Evolutionary conservation across 1,140 invertebrate species (phyloP), one percentile per base, ranked within the genome.

Genomic region (Tenebrio molitor): DNA sequence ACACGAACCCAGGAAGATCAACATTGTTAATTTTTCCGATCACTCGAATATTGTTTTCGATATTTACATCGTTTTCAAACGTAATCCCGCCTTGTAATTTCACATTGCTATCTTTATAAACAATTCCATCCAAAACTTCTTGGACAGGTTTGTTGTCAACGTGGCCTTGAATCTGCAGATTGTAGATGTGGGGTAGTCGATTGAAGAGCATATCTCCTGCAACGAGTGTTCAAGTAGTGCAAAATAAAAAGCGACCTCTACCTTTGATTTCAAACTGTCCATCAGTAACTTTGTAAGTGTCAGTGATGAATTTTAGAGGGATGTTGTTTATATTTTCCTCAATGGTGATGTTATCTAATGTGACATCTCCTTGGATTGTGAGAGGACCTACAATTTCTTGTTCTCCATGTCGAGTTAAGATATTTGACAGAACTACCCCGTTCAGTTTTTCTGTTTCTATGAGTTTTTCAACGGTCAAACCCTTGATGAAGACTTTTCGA

Each of bases 361-460:
- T 17, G 4, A 82, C 79, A 71, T 81, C 50, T 12, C 81, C 80
- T 0, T 72, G 2, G 63, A 83, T 76, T 16, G 63, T 19, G 2
- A 82, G 7, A 4, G 79, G 72, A 1, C 79, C 74, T 3, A 15
- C 8, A 7, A 83, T 73, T 10, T 33, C 41, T 71, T 83, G 82
- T n/a, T 64, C 17, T 21, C 68, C 78, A 42, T 74, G 46, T 33
- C 78, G 81, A 1, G 73, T 76, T 29, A 83, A 64, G 58, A 83
- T 79, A 41, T 81, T 63, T 25, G 77, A 66, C 7, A 82, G 19
- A n/a, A n/a, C 12, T 2, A 82, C 74, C 8, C 69, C 62, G 41
- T 83, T 83, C 0, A 83, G 15, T 21, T 65, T 65, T 16, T 79
- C 25, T 1, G 77, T 79, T 77, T 82, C 77, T 16, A 83, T 74